Evolutionary conservation across 2,797 vertebrate species (phyloP).

Genomic region (Schizothorax lantsangensis): DNA sequence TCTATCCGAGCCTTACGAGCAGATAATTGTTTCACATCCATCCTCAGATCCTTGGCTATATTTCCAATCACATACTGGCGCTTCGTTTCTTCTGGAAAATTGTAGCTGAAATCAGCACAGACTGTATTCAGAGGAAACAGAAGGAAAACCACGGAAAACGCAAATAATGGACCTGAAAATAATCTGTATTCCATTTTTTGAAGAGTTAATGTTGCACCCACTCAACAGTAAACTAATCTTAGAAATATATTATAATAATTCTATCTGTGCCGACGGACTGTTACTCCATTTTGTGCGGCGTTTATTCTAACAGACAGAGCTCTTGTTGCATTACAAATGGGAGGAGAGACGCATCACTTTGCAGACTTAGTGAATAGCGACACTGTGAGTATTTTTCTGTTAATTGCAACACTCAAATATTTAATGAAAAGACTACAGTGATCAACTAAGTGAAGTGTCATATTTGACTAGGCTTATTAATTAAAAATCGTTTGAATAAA

Average conservation of each 20-base stretch:
- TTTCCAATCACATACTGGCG: constrained; percentile 55
- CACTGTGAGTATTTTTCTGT: constrained; percentile 40
- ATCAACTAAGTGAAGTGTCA: background rate
- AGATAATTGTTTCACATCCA: constrained; percentile 59
- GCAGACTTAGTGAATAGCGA: constrained; percentile 55
- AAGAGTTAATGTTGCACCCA: background rate
- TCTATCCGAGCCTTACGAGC: constrained; percentile 66
- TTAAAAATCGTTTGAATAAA: background rate
- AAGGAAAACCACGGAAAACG: background rate
- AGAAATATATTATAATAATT: too few species aligned
- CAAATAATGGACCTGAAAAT: background rate
- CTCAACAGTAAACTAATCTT: background rate
- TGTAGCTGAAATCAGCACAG: constrained; percentile 45
- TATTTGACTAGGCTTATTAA: background rate
- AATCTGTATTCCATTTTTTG: background rate
- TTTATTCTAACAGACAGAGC: constrained; percentile 10
- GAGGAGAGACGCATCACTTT: constrained; percentile 4
- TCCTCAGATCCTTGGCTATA: constrained; percentile 52
- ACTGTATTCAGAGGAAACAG: background rate
- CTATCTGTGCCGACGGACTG: background rate
- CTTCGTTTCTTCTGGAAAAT: constrained; percentile 47
- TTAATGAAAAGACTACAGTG: background rate
- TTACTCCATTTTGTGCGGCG: constrained; percentile 57
- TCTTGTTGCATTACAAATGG: background rate
- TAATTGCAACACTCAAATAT: background rate